Conservation (phyloP, 2,113 vertebrate genomes). For the Triplophysa rosa region DNA sequence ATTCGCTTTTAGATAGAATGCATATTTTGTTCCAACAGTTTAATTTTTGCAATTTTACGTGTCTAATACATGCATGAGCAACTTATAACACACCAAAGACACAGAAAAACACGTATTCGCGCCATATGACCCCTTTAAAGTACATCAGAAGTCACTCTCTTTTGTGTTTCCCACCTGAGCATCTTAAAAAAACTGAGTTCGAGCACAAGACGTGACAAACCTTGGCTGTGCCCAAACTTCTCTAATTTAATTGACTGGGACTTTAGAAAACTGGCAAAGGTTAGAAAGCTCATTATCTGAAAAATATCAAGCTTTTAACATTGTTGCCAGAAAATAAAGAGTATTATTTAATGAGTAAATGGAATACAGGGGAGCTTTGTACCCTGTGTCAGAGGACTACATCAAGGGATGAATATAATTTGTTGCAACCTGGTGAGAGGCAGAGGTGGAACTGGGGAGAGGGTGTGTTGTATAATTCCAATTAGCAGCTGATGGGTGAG, state of each 20-base stretch:
- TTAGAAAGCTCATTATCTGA: conserved; percentile 57
- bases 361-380: conserved; percentile 47
- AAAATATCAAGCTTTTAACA: conserved; percentile 53
- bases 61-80: too few relatives aligned
- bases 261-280: conserved; percentile 52
- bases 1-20: too few relatives aligned
- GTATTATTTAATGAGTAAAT: conserved; percentile 57
- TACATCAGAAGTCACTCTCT: too few relatives aligned
- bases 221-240: conserved; percentile 35
- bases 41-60: too few relatives aligned
- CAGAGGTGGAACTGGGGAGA: neutral
- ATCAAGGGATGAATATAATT: conserved; percentile 42
- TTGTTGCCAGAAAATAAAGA: conserved; percentile 39
- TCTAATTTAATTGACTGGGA: conserved; percentile 50
- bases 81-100: too few relatives aligned
- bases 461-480: conserved; percentile 25
- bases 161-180: too few relatives aligned
- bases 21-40: too few relatives aligned
- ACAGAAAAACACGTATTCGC: too few relatives aligned
- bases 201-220: conserved; percentile 13
- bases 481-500: conserved; percentile 41
- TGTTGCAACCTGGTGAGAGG: conserved; percentile 40
- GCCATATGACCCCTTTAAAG: too few relatives aligned
- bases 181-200: neutral
- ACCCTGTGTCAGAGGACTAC: conserved; percentile 41